Evolutionary conservation across 2,797 vertebrate species (phyloP), one percentile per base, ranked within the genome.

Genomic region (Myiotriccus ornatus): DNA sequence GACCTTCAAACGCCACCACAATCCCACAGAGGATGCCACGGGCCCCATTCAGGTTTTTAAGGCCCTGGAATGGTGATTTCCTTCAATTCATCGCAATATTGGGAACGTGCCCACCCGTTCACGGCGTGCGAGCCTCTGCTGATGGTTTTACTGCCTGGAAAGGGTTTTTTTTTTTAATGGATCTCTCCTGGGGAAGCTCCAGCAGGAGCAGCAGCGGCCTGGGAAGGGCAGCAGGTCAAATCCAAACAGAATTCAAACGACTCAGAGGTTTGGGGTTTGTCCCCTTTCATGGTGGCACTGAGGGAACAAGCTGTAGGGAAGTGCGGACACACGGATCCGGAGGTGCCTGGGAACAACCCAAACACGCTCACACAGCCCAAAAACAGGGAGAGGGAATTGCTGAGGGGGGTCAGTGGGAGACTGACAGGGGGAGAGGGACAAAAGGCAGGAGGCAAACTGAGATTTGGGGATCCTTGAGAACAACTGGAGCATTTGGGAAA

Each of bases 391-490:
- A 50, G 37, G 16, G 43, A 34, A 17, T 13, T 30, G 6, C 2
- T 2, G 87, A 27, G 15, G 59, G 59, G 69, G 37, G 25, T 24
- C 57, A 60, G 15, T 6, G 30, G n/a, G 27, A 10, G n/a, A 32
- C 12, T 15, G 12, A 2, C 4, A 7, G 7, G 20, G 1, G 7
- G 14, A 68, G 20, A 37, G 44, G 57, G 32, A 44, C 4, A 34
- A 23, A 41, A 11, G 0, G 0, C 25, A 1, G 13, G n/a, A 60
- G 27, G 16, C 6, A n/a, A 49, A 30, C 1, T 2, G 10, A 6
- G 39, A 19, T 44, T 15, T 34, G 34, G 0, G 39, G 52, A 6
- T 16, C 43, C 46, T 18, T 7, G 32, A 49, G 56, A 37, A 37
- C 4, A 0, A 3, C 24, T 1, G 53, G 47, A 39, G 11, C 1